Base-by-base conservation (phyloP, 2,888 invertebrate species). In the Caenorhabditis becei region DNA sequence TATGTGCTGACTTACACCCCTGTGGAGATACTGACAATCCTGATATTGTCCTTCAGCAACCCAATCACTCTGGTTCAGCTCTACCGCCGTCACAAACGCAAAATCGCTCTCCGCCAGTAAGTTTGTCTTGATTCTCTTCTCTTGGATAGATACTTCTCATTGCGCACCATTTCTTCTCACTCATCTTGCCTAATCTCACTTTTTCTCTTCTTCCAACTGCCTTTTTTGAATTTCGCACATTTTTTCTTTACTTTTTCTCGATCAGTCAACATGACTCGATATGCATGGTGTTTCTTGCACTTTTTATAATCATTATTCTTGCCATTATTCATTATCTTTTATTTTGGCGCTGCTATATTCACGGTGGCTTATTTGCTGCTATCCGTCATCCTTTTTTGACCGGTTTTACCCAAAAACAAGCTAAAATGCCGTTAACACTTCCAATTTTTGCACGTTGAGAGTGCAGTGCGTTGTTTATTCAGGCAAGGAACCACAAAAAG, bases 21-120 rank as follows among this genome's bases (percentile, higher is more conserved):
- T 8, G 77, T 91, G 3, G 91, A 91, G 65, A 77, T 91, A 14
- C 51, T 85, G 18, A 89, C 90, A 16, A 86, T 91, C 62, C 63
- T 83, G 20, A 86, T 89, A 3, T 80, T 91, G 44, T 85, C 89
- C 14, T 83, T 91, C 58, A 86, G 85, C 70, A 91, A 90, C 83
- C 91, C 91, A 2, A 87, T 90, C 58, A 91, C 90, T 1, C 75
- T 91, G 18, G 82, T 90, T 7, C 89, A 89, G 62, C 85, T 91
- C 10, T 90, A 89, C 63, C 85, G 89, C 20, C 78, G 90, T 28
- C 90, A 91, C 83, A 88, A 89, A 67, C 63, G 90, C 23, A 91
- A 91, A 70, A 79, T 90, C 37, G 90, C 90, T 1, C 80, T 90
- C 8, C 74, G 89, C 82, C 87, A 88, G 90, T 90, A 69, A 85